These are phyloP conservation scores for Parus major DNA, from an alignment of 2,113 vertebrate genomes.

Conservation along the genomic window DNA sequence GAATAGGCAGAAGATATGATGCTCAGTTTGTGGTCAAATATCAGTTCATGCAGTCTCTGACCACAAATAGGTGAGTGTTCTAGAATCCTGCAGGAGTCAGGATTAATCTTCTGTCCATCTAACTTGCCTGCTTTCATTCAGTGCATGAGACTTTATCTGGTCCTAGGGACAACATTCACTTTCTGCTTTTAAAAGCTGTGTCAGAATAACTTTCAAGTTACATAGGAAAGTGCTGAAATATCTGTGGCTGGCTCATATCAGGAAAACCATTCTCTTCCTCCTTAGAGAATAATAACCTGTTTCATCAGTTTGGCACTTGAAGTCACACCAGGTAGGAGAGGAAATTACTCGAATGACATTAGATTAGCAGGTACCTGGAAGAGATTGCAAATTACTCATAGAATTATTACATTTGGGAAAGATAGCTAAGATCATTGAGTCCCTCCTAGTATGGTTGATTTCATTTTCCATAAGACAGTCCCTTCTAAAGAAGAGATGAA, in stretches of 20 bases:
- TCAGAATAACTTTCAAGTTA: constrained; percentile 66
- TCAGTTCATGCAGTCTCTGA: constrained; percentile 29
- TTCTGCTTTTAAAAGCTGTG: constrained; percentile 54
- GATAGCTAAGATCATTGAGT: neutral
- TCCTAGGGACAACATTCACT: constrained; percentile 61
- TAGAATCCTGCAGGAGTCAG: constrained; percentile 43
- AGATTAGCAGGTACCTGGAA: constrained; percentile 91
- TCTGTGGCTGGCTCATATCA: constrained; percentile 49
- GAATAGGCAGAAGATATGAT: constrained; percentile 44
- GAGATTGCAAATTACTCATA: constrained; percentile 25
- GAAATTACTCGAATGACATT: constrained; percentile 91
- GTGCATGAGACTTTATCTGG: constrained; percentile 40
- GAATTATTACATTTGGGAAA: neutral
- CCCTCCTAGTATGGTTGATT: neutral
- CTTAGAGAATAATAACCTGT: constrained; percentile 4
- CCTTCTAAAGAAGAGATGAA: neutral
- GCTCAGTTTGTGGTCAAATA: constrained; percentile 22
- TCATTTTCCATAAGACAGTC: neutral
- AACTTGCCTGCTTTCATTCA: constrained; percentile 34
- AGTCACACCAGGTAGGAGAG: constrained; percentile 56
- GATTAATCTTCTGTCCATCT: constrained; percentile 35
- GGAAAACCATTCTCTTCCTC: constrained; percentile 25
- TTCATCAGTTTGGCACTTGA: constrained; percentile 79
- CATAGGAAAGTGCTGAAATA: constrained; percentile 60
- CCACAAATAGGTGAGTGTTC: constrained; percentile 17